phyloP scores from a whole-genome alignment of 1,140 invertebrate species.

The Solenopsis invicta region DNA sequence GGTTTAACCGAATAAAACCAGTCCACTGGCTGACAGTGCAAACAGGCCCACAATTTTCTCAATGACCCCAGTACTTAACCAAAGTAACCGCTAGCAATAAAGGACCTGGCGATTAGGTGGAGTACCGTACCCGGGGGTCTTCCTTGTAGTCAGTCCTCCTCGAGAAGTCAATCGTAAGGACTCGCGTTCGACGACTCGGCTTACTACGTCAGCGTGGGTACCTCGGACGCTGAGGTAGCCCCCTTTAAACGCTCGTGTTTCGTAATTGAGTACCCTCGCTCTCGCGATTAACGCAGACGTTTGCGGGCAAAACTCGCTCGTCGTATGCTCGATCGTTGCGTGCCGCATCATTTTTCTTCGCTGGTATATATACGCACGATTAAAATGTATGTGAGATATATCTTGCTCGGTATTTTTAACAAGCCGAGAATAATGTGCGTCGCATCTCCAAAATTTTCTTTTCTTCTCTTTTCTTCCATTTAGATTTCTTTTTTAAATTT shows the following conservation, averaged over 20 bases:
- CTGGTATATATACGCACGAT: neutral
- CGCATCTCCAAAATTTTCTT: neutral
- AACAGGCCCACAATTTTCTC: slow-evolving; percentile 86
- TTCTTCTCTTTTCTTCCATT: neutral
- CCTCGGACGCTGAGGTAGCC: neutral
- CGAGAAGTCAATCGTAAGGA: slow-evolving; percentile 55
- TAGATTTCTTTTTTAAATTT: neutral
- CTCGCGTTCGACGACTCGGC: slow-evolving; percentile 43
- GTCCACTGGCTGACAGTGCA: slow-evolving; percentile 84
- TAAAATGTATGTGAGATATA: neutral
- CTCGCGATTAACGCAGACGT: slow-evolving; percentile 26
- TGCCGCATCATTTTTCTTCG: slow-evolving; percentile 24
- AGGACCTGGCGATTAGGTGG: slow-evolving; percentile 78
- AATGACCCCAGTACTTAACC: slow-evolving; percentile 84
- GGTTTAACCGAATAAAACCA: slow-evolving; percentile 84
- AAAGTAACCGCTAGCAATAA: slow-evolving; percentile 83
- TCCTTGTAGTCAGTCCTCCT: slow-evolving; percentile 57
- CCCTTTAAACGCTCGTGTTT: slow-evolving; percentile 38
- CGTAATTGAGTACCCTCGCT: slow-evolving; percentile 38
- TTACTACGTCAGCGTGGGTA: slow-evolving; percentile 26
- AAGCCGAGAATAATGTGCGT: neutral
- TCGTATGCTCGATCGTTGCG: slow-evolving; percentile 24
- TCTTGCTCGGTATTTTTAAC: neutral
- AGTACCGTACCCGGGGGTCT: slow-evolving; percentile 73
- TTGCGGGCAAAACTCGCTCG: slow-evolving; percentile 11